Percentiles rank a stretch among this genome's conserved stretches.
Evolutionary conservation across 1,140 invertebrate genomes (phyloP).

Genomic region (Aplysia californica): DNA sequence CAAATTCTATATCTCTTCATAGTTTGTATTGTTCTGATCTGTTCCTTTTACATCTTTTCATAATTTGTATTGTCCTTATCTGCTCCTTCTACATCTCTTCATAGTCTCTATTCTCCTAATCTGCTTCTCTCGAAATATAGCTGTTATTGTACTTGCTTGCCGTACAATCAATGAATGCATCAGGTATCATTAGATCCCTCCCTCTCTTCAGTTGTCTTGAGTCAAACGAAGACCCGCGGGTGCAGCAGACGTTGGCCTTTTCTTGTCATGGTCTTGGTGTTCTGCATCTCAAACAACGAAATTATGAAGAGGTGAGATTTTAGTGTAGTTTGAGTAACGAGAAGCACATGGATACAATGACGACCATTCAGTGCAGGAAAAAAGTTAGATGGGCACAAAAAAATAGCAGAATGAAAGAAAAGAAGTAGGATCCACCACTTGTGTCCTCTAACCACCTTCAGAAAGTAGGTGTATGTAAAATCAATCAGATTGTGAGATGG

Average conservation of each 20-base stretch:
- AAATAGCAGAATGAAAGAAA: not conserved
- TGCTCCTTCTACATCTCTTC: not conserved
- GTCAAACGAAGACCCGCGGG: not conserved
- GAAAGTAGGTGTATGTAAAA: not conserved
- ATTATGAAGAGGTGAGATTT: conserved; percentile 18
- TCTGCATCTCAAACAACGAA: conserved; percentile 14
- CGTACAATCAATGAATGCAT: not conserved
- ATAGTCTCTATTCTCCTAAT: not conserved
- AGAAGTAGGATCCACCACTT: not conserved
- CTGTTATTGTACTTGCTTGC: not conserved
- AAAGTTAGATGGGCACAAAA: not conserved
- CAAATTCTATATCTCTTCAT: no score
- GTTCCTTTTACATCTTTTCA: no score
- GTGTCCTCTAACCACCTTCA: not conserved
- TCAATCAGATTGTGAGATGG: not conserved
- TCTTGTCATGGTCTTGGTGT: conserved; percentile 29
- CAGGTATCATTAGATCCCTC: not conserved
- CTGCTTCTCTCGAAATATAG: not conserved
- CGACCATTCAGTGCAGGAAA: not conserved
- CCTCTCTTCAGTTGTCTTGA: not conserved
- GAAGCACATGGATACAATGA: not conserved
- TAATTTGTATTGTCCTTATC: not conserved
- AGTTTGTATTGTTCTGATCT: no score
- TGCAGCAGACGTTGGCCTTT: conserved; percentile 16
- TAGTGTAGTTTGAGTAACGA: not conserved